phyloP scores from a whole-genome alignment of 2,888 invertebrate genomes.

The Amblyjoppa fuscipennis region DNA sequence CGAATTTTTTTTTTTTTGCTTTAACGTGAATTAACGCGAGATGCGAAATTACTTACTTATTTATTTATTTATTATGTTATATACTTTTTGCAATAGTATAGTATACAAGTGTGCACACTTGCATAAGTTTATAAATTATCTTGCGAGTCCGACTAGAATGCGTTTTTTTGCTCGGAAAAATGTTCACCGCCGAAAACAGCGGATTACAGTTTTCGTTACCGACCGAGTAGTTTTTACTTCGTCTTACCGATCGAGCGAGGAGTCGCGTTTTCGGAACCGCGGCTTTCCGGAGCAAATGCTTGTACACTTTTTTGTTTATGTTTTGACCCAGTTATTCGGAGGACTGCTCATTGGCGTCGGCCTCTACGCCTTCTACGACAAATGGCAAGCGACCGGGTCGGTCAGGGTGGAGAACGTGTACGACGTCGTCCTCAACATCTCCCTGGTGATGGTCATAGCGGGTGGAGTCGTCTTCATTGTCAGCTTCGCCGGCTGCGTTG shows the following conservation, averaged over 20 bases:
- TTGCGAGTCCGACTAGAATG: background rate
- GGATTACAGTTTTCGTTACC: background rate
- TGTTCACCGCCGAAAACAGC: background rate
- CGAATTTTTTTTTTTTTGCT: too few relatives aligned
- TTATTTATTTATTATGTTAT: too few relatives aligned
- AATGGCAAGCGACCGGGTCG: constrained; percentile 95
- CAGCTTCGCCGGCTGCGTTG: constrained; percentile 97
- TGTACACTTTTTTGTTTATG: constrained; percentile 56
- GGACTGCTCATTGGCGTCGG: constrained; percentile 95
- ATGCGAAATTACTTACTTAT: too few relatives aligned
- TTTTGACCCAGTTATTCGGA: constrained; percentile 91
- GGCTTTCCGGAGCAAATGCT: background rate
- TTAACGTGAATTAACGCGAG: too few relatives aligned
- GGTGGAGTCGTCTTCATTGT: constrained; percentile 97
- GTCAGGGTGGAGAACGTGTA: constrained; percentile 94
- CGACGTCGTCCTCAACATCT: constrained; percentile 95
- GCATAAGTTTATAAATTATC: too few relatives aligned
- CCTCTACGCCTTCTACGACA: constrained; percentile 96
- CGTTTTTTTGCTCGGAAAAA: background rate
- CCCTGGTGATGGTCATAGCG: constrained; percentile 95
- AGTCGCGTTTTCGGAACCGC: constrained; percentile 65
- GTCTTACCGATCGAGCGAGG: background rate
- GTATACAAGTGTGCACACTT: too few relatives aligned
- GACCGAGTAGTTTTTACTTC: background rate
- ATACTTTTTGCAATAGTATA: too few relatives aligned